Evolutionary conservation across 2,797 vertebrate genomes (phyloP).

Genomic region (Ispidina picta): DNA sequence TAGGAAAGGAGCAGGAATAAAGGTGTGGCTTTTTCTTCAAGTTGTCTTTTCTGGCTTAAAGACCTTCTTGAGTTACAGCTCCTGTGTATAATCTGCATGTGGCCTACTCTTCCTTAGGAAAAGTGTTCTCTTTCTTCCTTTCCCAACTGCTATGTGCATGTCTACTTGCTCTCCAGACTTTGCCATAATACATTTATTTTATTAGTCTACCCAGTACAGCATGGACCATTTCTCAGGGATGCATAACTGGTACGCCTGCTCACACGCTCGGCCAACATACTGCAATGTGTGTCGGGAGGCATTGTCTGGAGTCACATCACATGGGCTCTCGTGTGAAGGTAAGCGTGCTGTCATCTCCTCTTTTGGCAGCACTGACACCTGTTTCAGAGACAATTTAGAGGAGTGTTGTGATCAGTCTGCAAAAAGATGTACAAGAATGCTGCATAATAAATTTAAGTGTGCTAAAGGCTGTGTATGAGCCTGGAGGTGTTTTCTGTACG

Average conservation of each 20-base stretch:
- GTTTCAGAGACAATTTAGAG: not conserved
- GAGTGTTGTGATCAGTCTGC: not conserved
- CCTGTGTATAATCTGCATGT: not conserved
- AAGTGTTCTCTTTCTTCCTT: not conserved
- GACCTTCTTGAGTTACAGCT: not conserved
- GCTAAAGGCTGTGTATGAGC: not conserved
- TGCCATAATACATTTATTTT: slow-evolving; percentile 3
- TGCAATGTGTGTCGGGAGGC: slow-evolving; percentile 96
- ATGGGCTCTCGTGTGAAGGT: slow-evolving; percentile 97
- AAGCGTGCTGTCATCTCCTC: not conserved
- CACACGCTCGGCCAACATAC: slow-evolving; percentile 94
- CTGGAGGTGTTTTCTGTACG: not conserved
- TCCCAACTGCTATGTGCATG: not conserved
- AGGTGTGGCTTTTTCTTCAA: not conserved
- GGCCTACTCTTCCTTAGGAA: not conserved
- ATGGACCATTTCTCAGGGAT: slow-evolving; percentile 98
- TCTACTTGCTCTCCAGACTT: not conserved
- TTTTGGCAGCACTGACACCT: not conserved
- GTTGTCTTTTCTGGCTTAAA: not conserved
- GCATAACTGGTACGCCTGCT: slow-evolving; percentile 98
- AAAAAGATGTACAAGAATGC: not conserved
- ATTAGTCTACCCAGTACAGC: slow-evolving; percentile 93
- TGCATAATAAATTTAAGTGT: not conserved
- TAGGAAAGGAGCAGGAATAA: not conserved
- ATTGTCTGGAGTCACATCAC: slow-evolving; percentile 92